A percentile compares a stretch with the other conserved stretches of the same genome.
These are phyloP conservation scores for Nephrotoma appendiculata DNA, from an alignment of 2,888 invertebrate species.

Conservation along the genomic window DNA sequence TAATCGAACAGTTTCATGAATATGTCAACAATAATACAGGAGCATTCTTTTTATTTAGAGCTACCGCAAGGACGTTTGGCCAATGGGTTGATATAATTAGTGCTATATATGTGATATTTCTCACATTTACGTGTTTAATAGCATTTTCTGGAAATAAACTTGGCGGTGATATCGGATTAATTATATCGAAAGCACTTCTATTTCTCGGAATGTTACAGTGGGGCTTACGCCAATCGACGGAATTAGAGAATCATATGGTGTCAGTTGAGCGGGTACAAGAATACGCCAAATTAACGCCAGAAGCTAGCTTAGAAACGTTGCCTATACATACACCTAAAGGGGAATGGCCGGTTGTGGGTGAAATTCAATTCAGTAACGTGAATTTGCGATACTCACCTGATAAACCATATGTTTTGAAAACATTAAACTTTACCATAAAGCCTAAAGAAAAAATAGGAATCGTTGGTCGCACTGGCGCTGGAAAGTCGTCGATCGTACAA, in stretches of 20 bases:
- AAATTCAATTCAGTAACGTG: slow-evolving; percentile 49
- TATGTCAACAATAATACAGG: slow-evolving; percentile 54
- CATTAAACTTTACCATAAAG: slow-evolving; percentile 47
- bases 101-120: slow-evolving; percentile 66
- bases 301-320: slow-evolving; percentile 38
- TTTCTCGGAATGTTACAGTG: slow-evolving; percentile 64
- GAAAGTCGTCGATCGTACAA: slow-evolving; percentile 69
- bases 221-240: slow-evolving; percentile 76
- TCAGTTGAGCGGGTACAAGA: slow-evolving; percentile 74
- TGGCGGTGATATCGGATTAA: slow-evolving; percentile 54
- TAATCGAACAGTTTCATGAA: slow-evolving; percentile 46
- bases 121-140: slow-evolving; percentile 72
- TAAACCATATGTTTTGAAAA: slow-evolving; percentile 56
- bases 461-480: slow-evolving; percentile 79
- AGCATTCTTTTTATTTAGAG: slow-evolving; percentile 67
- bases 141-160: slow-evolving; percentile 33
- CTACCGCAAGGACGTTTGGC: slow-evolving; percentile 83
- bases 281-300: slow-evolving; percentile 54
- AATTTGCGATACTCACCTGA: slow-evolving; percentile 52
- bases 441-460: slow-evolving; percentile 52
- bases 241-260: slow-evolving; percentile 67
- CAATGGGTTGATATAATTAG: slow-evolving; percentile 84
- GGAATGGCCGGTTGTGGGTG: slow-evolving; percentile 55
- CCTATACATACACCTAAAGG: slow-evolving; percentile 29
- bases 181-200: slow-evolving; percentile 55